Percentiles rank a stretch among this genome's conserved stretches.
phyloP scores from a whole-genome alignment of 2,797 vertebrate genomes.

The Tenualosa thibaudeaui region DNA sequence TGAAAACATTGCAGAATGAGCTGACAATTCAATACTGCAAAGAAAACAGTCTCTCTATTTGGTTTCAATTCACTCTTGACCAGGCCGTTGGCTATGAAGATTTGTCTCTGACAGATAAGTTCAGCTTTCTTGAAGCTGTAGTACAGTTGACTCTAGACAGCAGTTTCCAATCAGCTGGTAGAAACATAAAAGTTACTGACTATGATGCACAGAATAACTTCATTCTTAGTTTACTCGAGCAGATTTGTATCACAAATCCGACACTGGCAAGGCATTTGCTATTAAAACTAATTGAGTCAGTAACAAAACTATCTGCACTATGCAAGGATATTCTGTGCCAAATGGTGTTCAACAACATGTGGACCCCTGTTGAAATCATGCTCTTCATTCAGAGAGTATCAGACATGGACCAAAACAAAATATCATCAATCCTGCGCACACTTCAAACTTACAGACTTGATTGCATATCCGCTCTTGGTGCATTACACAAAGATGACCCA shows the following conservation, averaged over 20 bases:
- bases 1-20: constrained; percentile 47
- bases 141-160: constrained; percentile 35
- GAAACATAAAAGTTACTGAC: neutral
- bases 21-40: constrained; percentile 34
- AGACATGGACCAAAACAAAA: constrained; percentile 28
- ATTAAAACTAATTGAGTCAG: constrained; percentile 35
- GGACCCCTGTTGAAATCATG: constrained; percentile 49
- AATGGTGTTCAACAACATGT: constrained; percentile 51
- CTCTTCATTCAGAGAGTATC: constrained; percentile 35
- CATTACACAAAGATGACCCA: constrained; percentile 8
- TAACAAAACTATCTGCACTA: constrained; percentile 34
- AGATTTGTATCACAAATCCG: constrained; percentile 37
- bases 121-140: constrained; percentile 44
- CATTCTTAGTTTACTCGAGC: constrained; percentile 33
- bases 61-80: constrained; percentile 46
- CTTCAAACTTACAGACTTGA: constrained; percentile 45
- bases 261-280: constrained; percentile 39
- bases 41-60: constrained; percentile 30
- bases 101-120: constrained; percentile 48
- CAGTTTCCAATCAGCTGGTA: neutral
- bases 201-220: constrained; percentile 42
- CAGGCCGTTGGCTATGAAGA: constrained; percentile 29
- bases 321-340: constrained; percentile 40
- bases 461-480: constrained; percentile 22
- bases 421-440: constrained; percentile 43